phyloP scores from a whole-genome alignment of 1,140 invertebrate genomes.

The Eriocheir sinensis region DNA sequence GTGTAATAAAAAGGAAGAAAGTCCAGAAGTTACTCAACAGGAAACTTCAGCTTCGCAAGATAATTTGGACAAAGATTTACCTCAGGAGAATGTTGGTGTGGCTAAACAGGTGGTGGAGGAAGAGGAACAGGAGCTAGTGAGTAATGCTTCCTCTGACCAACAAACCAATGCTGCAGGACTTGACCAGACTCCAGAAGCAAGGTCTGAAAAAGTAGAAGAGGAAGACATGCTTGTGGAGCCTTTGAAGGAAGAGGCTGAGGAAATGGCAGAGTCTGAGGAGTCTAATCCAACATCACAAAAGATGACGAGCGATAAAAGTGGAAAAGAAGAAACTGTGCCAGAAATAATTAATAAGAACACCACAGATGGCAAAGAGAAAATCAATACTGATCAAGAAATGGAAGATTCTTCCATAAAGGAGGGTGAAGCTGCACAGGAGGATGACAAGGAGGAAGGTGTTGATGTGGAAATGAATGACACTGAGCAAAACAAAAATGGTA shows the following conservation, averaged over 20 bases:
- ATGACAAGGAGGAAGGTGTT: background rate
- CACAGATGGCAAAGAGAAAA: background rate
- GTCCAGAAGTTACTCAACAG: background rate
- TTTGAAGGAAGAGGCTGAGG: background rate
- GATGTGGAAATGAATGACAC: background rate
- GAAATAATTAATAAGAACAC: background rate
- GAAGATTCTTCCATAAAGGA: background rate
- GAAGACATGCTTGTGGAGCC: background rate
- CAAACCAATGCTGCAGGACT: background rate
- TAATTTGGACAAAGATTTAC: background rate
- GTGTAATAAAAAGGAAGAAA: background rate
- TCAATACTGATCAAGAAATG: background rate
- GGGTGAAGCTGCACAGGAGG: background rate
- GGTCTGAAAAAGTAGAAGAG: background rate
- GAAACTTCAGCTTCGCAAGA: background rate
- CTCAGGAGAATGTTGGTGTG: conserved; percentile 52
- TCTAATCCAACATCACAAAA: background rate
- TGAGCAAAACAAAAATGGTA: background rate
- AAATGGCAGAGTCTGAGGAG: background rate
- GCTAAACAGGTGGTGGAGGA: conserved; percentile 63
- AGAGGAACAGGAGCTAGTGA: conserved; percentile 37
- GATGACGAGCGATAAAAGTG: background rate
- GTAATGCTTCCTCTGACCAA: background rate
- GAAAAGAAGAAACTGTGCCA: background rate
- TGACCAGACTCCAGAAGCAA: background rate